Conservation (phyloP, 2,113 vertebrate species). For the Strix uralensis region DNA sequence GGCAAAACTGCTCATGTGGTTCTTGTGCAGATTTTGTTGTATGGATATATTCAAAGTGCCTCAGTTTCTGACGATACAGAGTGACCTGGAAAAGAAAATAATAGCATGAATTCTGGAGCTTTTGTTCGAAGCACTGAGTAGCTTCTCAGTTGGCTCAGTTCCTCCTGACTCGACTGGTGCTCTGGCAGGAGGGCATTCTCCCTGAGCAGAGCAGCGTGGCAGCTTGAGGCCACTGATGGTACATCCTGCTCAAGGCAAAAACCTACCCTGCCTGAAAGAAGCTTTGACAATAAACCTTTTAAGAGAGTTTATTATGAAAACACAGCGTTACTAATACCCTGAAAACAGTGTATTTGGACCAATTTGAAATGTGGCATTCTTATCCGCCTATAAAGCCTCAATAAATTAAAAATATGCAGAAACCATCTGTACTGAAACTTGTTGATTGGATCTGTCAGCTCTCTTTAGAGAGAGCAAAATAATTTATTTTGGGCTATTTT, state of each 20-base stretch:
- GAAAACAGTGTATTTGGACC: conserved; percentile 40
- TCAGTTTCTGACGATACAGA: neutral
- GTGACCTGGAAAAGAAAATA: neutral
- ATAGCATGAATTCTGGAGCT: neutral
- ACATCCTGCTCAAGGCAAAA: conserved; percentile 37
- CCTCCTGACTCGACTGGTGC: neutral
- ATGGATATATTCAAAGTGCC: neutral
- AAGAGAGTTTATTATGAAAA: conserved; percentile 43
- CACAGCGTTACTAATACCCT: neutral
- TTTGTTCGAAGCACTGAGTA: neutral
- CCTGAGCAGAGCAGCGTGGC: neutral
- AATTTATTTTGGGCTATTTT: neutral
- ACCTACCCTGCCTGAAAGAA: conserved; percentile 19
- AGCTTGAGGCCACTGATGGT: conserved; percentile 21
- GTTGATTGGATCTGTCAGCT: conserved; percentile 22
- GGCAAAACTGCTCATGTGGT: neutral
- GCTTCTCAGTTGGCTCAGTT: neutral
- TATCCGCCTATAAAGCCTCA: conserved; percentile 15
- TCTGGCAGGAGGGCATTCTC: neutral
- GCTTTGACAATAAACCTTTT: conserved; percentile 48
- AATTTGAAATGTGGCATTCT: neutral
- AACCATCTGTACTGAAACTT: conserved; percentile 46
- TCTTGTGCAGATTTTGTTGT: neutral
- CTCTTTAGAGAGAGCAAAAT: neutral
- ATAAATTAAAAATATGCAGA: conserved; percentile 46